These are phyloP conservation scores for Montipora capitata DNA, from an alignment of 92 coral and sea anemone genomes.

Conservation along the genomic window DNA sequence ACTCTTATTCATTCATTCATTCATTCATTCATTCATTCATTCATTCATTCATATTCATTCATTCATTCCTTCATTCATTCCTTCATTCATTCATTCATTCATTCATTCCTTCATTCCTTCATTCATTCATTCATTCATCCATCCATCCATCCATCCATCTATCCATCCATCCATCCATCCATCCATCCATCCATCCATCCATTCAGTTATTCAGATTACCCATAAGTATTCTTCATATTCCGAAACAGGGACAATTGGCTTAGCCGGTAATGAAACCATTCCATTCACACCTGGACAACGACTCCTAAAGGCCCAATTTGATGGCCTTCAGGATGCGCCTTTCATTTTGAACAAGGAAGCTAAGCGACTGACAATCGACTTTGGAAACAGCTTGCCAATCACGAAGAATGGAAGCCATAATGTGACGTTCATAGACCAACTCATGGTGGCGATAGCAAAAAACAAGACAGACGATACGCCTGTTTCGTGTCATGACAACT, in stretches of 20 bases:
- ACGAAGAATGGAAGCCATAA: conserved; percentile 58
- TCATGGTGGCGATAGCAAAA: conserved; percentile 49
- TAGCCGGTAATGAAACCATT: conserved; percentile 61
- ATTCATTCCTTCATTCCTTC: not conserved
- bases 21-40: not conserved
- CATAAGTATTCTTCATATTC: not conserved
- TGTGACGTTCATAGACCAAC: conserved; percentile 37
- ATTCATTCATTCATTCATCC: too few relatives aligned
- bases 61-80: not conserved
- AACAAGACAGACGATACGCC: not conserved
- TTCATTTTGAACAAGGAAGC: conserved; percentile 52
- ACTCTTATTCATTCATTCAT: too few relatives aligned
- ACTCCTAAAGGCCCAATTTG: conserved; percentile 31
- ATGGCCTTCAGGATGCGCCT: conserved; percentile 58
- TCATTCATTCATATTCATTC: not conserved
- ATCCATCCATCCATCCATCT: too few relatives aligned
- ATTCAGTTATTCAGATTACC: too few relatives aligned
- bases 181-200: not conserved
- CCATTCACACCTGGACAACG: conserved; percentile 68
- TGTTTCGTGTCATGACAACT: conserved; percentile 56
- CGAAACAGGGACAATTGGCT: conserved; percentile 73
- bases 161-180: not conserved
- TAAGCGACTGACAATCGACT: conserved; percentile 51
- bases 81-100: too few relatives aligned
- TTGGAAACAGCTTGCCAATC: conserved; percentile 74